Conservation (phyloP, 1,140 invertebrate species). For the Macrotrachela quadricornifera region DNA sequence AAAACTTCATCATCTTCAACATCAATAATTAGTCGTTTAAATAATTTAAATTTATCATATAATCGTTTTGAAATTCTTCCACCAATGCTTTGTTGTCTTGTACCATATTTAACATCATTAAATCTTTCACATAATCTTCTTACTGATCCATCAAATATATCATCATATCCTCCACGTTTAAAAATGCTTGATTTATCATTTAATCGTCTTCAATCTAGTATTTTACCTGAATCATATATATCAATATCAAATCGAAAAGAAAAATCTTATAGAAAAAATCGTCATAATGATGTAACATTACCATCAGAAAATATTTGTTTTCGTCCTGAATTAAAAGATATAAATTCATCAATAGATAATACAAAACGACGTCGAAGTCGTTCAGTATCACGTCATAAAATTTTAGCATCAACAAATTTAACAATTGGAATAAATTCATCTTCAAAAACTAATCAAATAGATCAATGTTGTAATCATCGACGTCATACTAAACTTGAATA, state of each 20-base stretch:
- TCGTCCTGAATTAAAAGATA: neutral
- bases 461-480: no score
- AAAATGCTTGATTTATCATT: conserved; percentile 77
- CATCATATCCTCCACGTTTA: conserved; percentile 60
- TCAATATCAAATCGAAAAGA: neutral
- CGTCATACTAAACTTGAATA: no score
- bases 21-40: conserved; percentile 37
- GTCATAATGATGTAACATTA: neutral
- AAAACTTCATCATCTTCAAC: neutral
- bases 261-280: neutral
- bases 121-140: conserved; percentile 67
- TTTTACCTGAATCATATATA: neutral
- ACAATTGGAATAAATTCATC: no score
- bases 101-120: conserved; percentile 56
- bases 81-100: conserved; percentile 61
- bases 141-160: conserved; percentile 57
- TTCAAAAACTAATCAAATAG: no score
- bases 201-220: conserved; percentile 47
- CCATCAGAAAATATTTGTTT: neutral
- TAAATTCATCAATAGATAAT: neutral
- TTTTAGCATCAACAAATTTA: no score
- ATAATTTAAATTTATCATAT: conserved; percentile 62
- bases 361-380: no score
- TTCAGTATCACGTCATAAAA: no score
- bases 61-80: conserved; percentile 71